These are phyloP conservation scores for Sympetrum striolatum DNA, from an alignment of 2,888 invertebrate genomes.

Conservation along the genomic window DNA sequence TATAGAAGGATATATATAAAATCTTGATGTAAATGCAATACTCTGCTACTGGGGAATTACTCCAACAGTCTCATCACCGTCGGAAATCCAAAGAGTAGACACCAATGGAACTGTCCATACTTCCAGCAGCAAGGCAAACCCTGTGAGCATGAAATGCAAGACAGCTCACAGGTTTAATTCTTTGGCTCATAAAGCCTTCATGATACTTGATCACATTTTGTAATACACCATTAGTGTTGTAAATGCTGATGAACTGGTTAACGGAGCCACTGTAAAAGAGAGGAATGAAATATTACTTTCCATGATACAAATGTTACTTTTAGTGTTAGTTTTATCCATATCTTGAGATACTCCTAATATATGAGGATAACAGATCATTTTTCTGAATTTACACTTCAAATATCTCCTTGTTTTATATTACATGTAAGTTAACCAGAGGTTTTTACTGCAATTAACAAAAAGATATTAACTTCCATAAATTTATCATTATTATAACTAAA, in stretches of 20 bases:
- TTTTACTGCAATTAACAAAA: too few relatives aligned
- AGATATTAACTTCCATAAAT: too few relatives aligned
- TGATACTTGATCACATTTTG: conserved; percentile 86
- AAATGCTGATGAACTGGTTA: conserved; percentile 80
- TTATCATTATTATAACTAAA: too few relatives aligned
- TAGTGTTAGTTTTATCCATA: too few relatives aligned
- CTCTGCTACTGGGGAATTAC: background rate
- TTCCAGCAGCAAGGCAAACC: conserved; percentile 84
- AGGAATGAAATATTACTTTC: background rate
- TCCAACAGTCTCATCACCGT: conserved; percentile 41
- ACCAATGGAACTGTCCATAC: conserved; percentile 82
- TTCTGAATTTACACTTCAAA: too few relatives aligned
- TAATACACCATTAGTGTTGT: conserved; percentile 73
- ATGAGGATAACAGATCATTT: too few relatives aligned
- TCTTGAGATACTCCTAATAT: too few relatives aligned
- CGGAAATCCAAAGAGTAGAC: conserved; percentile 73
- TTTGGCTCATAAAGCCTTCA: conserved; percentile 87
- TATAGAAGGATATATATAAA: background rate
- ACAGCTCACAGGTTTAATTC: conserved; percentile 87
- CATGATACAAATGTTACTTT: background rate
- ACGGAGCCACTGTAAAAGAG: conserved; percentile 70
- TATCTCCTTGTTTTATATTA: too few relatives aligned
- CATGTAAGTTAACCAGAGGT: too few relatives aligned
- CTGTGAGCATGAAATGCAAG: conserved; percentile 90
- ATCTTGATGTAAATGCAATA: conserved; percentile 17